phyloP scores from a whole-genome alignment of 2,888 invertebrate genomes.

The Callimorpha dominula region DNA sequence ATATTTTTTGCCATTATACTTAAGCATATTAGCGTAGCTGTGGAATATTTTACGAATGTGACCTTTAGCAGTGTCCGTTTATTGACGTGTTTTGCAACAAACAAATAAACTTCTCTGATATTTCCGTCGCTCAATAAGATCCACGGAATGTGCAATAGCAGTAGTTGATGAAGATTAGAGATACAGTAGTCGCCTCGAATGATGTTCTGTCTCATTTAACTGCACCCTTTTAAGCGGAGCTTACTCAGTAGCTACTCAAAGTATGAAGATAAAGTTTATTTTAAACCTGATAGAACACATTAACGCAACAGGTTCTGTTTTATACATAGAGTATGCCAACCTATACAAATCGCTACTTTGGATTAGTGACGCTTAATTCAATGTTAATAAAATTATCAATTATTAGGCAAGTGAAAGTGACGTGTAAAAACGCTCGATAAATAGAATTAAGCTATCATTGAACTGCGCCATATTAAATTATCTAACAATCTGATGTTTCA shows the following conservation, averaged over 20 bases:
- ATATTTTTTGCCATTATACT: constrained; percentile 5
- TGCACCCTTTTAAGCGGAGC: constrained; percentile 45
- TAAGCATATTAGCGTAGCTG: constrained; percentile 6
- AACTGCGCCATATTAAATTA: constrained; percentile 6
- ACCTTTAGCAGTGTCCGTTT: constrained; percentile 44
- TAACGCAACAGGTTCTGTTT: constrained; percentile 47
- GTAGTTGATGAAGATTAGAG: constrained; percentile 49
- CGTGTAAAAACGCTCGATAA: neutral
- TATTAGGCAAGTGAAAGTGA: constrained; percentile 20
- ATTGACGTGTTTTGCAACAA: constrained; percentile 48
- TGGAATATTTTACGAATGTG: constrained; percentile 41
- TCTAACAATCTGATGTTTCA: constrained; percentile 13
- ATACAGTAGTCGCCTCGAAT: constrained; percentile 40
- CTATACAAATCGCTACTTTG: constrained; percentile 27
- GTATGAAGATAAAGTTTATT: constrained; percentile 49
- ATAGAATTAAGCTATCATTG: neutral
- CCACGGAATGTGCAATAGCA: constrained; percentile 31
- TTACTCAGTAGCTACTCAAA: constrained; percentile 27
- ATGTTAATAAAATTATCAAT: constrained; percentile 29
- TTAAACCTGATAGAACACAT: constrained; percentile 43
- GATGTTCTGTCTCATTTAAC: constrained; percentile 45
- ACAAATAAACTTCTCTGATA: constrained; percentile 45
- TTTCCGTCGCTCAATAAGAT: constrained; percentile 32
- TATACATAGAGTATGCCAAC: constrained; percentile 24
- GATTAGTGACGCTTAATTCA: constrained; percentile 24